Conservation (phyloP, 2,797 vertebrate genomes). For the Coregonus ussuriensis region DNA sequence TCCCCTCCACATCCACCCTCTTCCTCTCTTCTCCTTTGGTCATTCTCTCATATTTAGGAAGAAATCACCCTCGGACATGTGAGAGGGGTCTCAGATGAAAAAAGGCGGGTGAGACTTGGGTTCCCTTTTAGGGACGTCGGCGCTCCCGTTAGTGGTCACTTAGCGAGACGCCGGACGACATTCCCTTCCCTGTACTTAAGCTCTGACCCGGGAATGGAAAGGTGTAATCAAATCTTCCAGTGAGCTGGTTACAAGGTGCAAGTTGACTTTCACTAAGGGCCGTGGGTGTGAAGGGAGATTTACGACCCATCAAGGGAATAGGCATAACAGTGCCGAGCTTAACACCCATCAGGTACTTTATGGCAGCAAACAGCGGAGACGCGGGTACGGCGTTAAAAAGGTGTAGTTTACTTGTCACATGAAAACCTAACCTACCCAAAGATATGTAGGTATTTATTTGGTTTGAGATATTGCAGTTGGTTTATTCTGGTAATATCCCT, state of each 20-base stretch:
- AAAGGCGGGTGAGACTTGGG: slow-evolving; percentile 68
- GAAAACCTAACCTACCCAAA: background rate
- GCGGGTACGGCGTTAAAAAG: background rate
- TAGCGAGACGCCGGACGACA: slow-evolving; percentile 80
- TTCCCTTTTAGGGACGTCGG: slow-evolving; percentile 70
- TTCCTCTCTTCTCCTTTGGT: slow-evolving; percentile 57
- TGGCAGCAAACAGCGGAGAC: slow-evolving; percentile 25
- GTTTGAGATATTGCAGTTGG: background rate
- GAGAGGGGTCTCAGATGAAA: slow-evolving; percentile 64
- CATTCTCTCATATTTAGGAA: slow-evolving; percentile 70
- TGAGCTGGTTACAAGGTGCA: slow-evolving; percentile 77
- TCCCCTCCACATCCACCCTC: slow-evolving; percentile 5
- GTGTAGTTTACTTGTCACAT: slow-evolving; percentile 6
- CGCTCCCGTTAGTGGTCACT: slow-evolving; percentile 79
- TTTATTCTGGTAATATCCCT: background rate
- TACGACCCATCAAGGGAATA: slow-evolving; percentile 62
- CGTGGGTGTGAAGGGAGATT: slow-evolving; percentile 64
- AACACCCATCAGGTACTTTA: slow-evolving; percentile 54
- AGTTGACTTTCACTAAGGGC: slow-evolving; percentile 70
- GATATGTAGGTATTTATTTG: background rate
- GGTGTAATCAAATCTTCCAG: slow-evolving; percentile 81
- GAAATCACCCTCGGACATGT: slow-evolving; percentile 71
- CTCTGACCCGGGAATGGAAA: slow-evolving; percentile 83
- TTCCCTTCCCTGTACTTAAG: slow-evolving; percentile 91
- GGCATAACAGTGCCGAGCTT: slow-evolving; percentile 49